A percentile compares a stretch with the other conserved stretches of the same genome.
These are phyloP conservation scores for Euura saliciscinereae DNA, from an alignment of 1,140 invertebrate species.

Conservation along the genomic window DNA sequence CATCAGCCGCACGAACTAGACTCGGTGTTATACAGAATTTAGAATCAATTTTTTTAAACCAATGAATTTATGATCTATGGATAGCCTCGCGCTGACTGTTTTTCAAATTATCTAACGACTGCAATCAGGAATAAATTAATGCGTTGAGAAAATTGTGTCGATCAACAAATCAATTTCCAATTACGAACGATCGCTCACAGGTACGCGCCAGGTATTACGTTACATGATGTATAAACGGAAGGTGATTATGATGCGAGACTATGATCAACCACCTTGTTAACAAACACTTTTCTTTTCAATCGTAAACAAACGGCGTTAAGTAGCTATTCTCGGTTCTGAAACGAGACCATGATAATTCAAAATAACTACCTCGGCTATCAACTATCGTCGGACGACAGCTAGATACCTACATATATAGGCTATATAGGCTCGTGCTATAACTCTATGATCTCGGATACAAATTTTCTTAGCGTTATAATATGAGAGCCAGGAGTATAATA, in stretches of 20 bases:
- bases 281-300: not conserved
- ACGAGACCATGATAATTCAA: not conserved
- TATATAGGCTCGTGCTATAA: no score
- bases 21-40: not conserved
- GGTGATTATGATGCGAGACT: conserved; percentile 3
- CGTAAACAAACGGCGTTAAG: not conserved
- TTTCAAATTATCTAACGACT: no score
- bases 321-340: not conserved
- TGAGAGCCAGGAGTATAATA: no score
- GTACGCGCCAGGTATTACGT: not conserved
- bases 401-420: no score
- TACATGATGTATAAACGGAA: not conserved
- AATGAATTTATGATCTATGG: no score
- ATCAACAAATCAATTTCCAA: not conserved
- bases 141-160: not conserved
- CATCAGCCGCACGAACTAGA: not conserved
- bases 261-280: not conserved
- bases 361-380: not conserved
- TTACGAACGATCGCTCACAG: not conserved
- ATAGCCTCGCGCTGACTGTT: no score
- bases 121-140: no score
- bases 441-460: no score
- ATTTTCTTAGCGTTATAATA: no score
- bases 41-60: no score
- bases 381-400: no score